Evolutionary conservation across 2,797 vertebrate species (phyloP).

Genomic region (Neosilurus hyrtlii): DNA sequence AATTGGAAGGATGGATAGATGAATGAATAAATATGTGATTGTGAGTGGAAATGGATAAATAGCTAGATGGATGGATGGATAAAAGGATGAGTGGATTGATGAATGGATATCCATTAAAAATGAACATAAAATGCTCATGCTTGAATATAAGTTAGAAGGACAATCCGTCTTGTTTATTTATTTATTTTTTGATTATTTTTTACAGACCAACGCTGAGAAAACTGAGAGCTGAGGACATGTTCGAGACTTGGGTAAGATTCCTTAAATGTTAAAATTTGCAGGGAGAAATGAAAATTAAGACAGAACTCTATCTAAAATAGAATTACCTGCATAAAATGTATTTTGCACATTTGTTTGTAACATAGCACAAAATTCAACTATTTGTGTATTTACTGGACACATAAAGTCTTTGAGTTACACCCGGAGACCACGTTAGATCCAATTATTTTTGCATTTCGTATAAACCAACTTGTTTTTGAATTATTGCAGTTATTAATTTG

Average conservation of each 20-base stretch:
- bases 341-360: neutral
- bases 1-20: neutral
- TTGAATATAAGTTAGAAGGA: neutral
- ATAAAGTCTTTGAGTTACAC: neutral
- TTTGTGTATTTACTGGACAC: neutral
- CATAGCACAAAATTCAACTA: neutral
- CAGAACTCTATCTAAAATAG: too few species aligned
- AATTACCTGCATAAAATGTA: neutral
- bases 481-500: neutral
- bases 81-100: neutral
- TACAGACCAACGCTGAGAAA: constrained; percentile 89
- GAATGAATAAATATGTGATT: neutral
- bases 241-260: constrained; percentile 91
- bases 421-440: neutral
- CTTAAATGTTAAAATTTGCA: neutral
- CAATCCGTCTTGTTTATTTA: neutral
- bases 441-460: neutral
- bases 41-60: neutral
- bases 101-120: neutral
- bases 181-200: constrained; percentile 35
- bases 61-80: neutral
- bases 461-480: neutral
- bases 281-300: neutral
- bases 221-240: constrained; percentile 93
- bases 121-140: neutral